Evolutionary conservation across 2,888 invertebrate genomes (phyloP).

Genomic region (Drosophila antonietae): DNA sequence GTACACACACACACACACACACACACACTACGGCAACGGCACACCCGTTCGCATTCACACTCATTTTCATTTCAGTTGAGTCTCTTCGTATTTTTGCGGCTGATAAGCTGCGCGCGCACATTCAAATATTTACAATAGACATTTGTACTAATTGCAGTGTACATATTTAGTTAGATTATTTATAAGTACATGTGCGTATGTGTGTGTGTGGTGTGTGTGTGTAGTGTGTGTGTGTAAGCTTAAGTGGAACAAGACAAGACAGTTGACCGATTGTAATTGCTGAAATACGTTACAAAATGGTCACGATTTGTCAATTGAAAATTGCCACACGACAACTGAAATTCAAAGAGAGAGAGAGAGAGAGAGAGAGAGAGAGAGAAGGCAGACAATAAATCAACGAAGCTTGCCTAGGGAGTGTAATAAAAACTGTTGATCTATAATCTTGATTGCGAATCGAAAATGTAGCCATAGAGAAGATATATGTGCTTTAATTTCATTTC

Average conservation of each 20-base stretch:
- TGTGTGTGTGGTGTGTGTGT: conserved; percentile 11
- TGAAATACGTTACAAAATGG: conserved; percentile 47
- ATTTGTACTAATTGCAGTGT: conserved; percentile 67
- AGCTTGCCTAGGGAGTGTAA: neutral
- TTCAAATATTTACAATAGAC: conserved; percentile 64
- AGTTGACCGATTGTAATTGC: conserved; percentile 55
- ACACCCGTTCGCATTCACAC: conserved; percentile 22
- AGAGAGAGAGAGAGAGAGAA: neutral
- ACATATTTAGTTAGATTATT: conserved; percentile 49
- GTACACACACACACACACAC: neutral
- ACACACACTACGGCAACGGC: neutral
- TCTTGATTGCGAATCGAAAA: neutral
- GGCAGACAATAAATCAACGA: neutral
- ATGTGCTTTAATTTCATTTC: too few relatives aligned
- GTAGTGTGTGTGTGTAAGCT: conserved; percentile 15
- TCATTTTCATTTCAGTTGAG: neutral
- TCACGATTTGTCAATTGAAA: conserved; percentile 41
- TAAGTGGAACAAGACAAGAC: conserved; percentile 53
- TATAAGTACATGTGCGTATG: conserved; percentile 10
- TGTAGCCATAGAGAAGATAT: too few relatives aligned
- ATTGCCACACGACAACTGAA: conserved; percentile 20
- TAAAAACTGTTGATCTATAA: neutral
- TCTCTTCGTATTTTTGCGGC: conserved; percentile 36
- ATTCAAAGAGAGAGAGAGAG: neutral
- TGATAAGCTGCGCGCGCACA: conserved; percentile 67